A percentile compares a stretch with the other conserved stretches of the same genome.
phyloP scores from a whole-genome alignment of 1,140 invertebrate species.

The Campoletis sonorensis region DNA sequence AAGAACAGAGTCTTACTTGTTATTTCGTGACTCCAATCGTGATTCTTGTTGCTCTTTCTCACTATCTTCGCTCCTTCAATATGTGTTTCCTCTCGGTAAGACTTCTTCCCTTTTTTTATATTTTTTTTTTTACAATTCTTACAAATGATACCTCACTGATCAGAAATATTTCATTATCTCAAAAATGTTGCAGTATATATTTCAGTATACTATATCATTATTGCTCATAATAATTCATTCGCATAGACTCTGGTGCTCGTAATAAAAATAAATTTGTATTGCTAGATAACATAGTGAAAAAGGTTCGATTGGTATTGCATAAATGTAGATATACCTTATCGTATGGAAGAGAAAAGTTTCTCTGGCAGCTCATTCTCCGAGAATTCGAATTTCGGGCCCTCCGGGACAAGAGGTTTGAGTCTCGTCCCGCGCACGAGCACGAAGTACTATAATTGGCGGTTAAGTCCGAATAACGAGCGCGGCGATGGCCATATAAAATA shows the following conservation, averaged over 20 bases:
- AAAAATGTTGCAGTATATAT: too few relatives aligned
- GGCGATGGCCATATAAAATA: background rate
- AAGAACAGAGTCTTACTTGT: constrained; percentile 2
- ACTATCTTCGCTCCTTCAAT: background rate
- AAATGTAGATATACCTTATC: background rate
- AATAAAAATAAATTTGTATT: background rate
- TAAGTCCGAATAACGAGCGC: constrained; percentile 21
- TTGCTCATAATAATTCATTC: too few relatives aligned
- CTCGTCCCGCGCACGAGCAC: background rate
- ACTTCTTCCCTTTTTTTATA: too few relatives aligned
- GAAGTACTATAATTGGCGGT: constrained; percentile 22
- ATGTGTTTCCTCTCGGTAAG: background rate
- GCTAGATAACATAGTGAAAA: background rate
- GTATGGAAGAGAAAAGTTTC: background rate
- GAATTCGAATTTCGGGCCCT: constrained; percentile 26
- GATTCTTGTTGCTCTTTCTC: constrained; percentile 1
- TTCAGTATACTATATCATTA: too few relatives aligned
- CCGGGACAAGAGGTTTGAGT: background rate
- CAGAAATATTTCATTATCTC: background rate
- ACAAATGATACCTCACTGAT: background rate
- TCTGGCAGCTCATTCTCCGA: background rate
- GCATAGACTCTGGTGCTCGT: too few relatives aligned
- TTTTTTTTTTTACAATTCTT: background rate
- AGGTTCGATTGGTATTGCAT: background rate
- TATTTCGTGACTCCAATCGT: constrained; percentile 26